These are phyloP conservation scores for Enteromius viviparus DNA, from an alignment of 2,797 vertebrate genomes.

Conservation along the genomic window DNA sequence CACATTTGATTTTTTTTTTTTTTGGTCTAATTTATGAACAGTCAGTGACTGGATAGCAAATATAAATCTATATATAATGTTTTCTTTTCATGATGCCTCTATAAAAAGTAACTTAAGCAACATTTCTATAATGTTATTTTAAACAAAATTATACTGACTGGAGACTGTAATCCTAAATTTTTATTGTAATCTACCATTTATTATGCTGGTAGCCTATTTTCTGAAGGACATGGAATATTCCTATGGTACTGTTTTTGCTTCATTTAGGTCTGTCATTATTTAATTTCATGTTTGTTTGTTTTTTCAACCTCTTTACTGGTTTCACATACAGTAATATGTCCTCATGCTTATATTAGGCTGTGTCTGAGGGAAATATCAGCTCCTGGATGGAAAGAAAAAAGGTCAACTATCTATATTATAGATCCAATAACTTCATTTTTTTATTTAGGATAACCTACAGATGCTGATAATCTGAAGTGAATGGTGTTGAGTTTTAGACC, in stretches of 20 bases:
- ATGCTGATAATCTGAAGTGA: conserved; percentile 7
- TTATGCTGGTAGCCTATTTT: conserved; percentile 26
- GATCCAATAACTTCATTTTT: neutral
- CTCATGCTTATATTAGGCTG: conserved; percentile 33
- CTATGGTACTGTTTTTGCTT: conserved; percentile 10
- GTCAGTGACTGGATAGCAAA: conserved; percentile 78
- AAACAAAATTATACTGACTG: conserved; percentile 38
- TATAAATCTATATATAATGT: conserved; percentile 58
- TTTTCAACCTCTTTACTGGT: conserved; percentile 6
- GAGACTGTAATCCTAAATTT: conserved; percentile 19
- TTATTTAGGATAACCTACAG: neutral
- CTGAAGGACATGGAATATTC: conserved; percentile 20
- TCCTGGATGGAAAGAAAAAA: conserved; percentile 20
- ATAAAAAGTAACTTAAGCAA: conserved; percentile 67
- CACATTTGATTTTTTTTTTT: conserved; percentile 58
- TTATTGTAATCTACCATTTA: conserved; percentile 25
- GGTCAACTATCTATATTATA: neutral
- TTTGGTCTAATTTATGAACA: conserved; percentile 75
- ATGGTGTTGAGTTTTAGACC: neutral
- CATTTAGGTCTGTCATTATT: conserved; percentile 7
- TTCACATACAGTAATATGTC: conserved; percentile 43
- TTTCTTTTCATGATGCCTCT: conserved; percentile 47
- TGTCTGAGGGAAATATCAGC: conserved; percentile 18
- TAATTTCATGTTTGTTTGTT: neutral
- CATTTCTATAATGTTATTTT: conserved; percentile 72